These are phyloP conservation scores for Scaptomyza reducta DNA, from an alignment of 2,888 invertebrate species.

Conservation along the genomic window DNA sequence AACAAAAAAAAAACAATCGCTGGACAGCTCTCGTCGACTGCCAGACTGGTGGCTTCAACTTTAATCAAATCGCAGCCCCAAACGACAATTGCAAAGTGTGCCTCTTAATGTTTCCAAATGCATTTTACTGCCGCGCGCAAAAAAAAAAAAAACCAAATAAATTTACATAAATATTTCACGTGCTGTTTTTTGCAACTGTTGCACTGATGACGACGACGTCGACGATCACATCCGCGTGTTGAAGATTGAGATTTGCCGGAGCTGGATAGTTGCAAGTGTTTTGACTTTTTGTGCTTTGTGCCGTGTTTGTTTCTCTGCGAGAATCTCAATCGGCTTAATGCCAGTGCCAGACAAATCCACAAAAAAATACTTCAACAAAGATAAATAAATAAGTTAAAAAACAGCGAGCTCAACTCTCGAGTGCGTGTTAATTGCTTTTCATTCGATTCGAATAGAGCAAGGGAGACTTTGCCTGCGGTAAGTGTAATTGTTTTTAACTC, in stretches of 20 bases:
- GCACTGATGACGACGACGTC: constrained; percentile 27
- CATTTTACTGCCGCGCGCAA: constrained; percentile 58
- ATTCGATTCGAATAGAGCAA: constrained; percentile 29
- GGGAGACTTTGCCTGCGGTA: constrained; percentile 31
- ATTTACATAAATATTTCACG: constrained; percentile 79
- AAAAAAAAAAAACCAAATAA: constrained; percentile 68
- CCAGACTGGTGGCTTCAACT: constrained; percentile 55
- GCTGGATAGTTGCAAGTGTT: constrained; percentile 46
- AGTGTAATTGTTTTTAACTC: constrained; percentile 47
- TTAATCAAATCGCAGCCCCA: constrained; percentile 72
- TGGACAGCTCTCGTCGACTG: constrained; percentile 66
- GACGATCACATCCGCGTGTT: constrained; percentile 70
- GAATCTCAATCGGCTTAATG: constrained; percentile 29
- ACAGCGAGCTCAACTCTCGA: constrained; percentile 3
- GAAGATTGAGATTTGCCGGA: constrained; percentile 58
- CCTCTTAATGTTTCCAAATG: constrained; percentile 77
- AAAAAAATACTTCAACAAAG: constrained; percentile 34
- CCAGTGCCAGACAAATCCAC: constrained; percentile 37
- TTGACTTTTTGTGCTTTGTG: constrained; percentile 31
- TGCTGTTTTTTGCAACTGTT: constrained; percentile 62
- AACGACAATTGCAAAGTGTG: constrained; percentile 78
- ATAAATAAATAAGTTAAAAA: constrained; percentile 14
- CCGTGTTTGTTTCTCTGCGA: constrained; percentile 12
- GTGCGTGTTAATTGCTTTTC: constrained; percentile 39
- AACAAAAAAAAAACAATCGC: constrained; percentile 51